Conservation (phyloP, 2,797 vertebrate species). For the Microchirus variegatus region DNA sequence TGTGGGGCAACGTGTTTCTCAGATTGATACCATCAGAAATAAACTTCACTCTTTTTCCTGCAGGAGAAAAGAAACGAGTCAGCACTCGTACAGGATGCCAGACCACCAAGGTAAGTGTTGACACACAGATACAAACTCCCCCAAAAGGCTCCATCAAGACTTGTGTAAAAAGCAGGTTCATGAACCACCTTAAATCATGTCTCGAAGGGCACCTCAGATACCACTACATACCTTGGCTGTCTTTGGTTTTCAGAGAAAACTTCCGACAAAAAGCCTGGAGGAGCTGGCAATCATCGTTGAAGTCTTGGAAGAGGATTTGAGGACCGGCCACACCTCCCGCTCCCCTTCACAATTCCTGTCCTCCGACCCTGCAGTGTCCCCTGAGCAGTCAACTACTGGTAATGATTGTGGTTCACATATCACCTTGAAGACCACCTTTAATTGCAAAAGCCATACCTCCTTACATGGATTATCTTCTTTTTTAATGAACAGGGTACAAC, state of each 20-base stretch:
- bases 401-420: conserved; percentile 4
- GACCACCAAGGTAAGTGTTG: conserved; percentile 71
- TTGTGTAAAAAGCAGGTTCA: background rate
- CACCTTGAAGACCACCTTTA: background rate
- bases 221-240: conserved; percentile 1
- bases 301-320: conserved; percentile 88
- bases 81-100: conserved; percentile 71
- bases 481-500: conserved; percentile 37
- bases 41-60: conserved; percentile 11
- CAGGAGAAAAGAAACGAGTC: conserved; percentile 79
- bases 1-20: background rate
- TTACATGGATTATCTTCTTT: conserved; percentile 1
- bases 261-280: conserved; percentile 74
- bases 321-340: conserved; percentile 31
- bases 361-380: conserved; percentile 9
- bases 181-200: conserved; percentile 1
- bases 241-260: conserved; percentile 70
- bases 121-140: background rate
- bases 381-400: conserved; percentile 27
- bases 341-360: background rate
- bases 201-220: background rate
- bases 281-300: conserved; percentile 87
- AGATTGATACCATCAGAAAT: background rate
- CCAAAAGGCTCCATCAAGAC: background rate
- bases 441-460: background rate